Evolutionary conservation across 2,797 vertebrate genomes (phyloP).

Genomic region (Xyrichtys novacula): DNA sequence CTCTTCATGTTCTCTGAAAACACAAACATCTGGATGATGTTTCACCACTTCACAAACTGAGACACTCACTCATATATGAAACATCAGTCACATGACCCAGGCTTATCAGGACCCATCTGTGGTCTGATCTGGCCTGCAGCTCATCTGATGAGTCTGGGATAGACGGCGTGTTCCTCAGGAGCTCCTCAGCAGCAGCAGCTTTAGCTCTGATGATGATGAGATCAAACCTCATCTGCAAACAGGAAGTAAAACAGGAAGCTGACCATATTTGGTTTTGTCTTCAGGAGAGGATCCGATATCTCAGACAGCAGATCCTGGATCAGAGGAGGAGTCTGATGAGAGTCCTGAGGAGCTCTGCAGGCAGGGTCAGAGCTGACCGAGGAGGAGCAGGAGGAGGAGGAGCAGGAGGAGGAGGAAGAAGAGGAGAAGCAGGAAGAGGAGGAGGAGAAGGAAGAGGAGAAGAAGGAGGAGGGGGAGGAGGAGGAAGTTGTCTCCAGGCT

Average conservation of each 20-base stretch:
- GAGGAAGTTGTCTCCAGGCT: conserved; percentile 51
- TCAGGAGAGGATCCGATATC: conserved; percentile 87
- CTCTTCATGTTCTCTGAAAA: too few relatives aligned
- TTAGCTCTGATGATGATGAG: not conserved
- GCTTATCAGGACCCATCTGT: too few relatives aligned
- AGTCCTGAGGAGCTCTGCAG: conserved; percentile 63
- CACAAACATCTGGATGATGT: too few relatives aligned
- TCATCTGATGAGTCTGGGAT: too few relatives aligned
- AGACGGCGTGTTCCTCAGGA: not conserved
- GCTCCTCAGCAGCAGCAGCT: not conserved
- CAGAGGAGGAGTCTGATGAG: conserved; percentile 69
- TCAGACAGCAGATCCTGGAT: conserved; percentile 85
- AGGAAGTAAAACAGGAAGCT: not conserved
- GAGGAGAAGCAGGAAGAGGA: conserved; percentile 25
- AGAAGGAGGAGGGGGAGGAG: conserved; percentile 43
- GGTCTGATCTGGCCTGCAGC: too few relatives aligned
- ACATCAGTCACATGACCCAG: too few relatives aligned
- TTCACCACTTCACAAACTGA: too few relatives aligned
- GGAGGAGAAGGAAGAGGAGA: conserved; percentile 47
- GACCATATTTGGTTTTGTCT: not conserved
- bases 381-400: conserved; percentile 60
- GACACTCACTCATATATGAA: too few relatives aligned
- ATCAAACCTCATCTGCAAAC: not conserved
- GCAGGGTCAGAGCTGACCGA: not conserved
- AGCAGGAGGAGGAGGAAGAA: conserved; percentile 46